Conservation (phyloP, 2,113 vertebrate species). For the Vombatus ursinus region DNA sequence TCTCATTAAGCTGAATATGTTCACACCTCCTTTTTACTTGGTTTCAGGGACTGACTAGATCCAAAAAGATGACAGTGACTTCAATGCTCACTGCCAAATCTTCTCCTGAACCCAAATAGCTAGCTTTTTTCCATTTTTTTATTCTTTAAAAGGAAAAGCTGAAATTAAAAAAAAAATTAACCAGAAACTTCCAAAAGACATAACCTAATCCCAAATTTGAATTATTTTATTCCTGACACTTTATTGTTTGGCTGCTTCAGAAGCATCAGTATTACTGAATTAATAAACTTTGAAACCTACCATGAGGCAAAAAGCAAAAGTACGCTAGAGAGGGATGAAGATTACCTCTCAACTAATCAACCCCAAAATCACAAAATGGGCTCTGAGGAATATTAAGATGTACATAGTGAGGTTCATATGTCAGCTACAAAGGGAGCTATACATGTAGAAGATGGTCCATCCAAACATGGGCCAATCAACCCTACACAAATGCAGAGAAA, state of each 20-base stretch:
- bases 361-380: neutral
- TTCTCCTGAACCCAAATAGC: constrained; percentile 20
- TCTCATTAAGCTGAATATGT: neutral
- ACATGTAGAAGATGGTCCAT: neutral
- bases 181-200: neutral
- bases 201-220: neutral
- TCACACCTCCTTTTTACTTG: constrained; percentile 10
- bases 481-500: neutral
- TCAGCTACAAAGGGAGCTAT: neutral
- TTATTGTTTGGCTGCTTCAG: constrained; percentile 17
- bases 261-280: constrained; percentile 35
- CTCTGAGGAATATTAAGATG: neutral
- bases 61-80: constrained; percentile 3
- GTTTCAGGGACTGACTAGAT: constrained; percentile 14
- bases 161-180: constrained; percentile 11
- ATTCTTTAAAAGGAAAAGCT: neutral
- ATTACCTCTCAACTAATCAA: neutral
- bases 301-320: neutral
- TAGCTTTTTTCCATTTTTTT: neutral
- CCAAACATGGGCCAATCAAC: neutral
- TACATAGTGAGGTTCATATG: neutral
- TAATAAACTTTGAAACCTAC: neutral
- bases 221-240: constrained; percentile 41
- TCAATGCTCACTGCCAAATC: neutral
- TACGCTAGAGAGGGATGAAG: neutral